These are phyloP conservation scores for Natator depressus DNA, from an alignment of 2,113 vertebrate species.

Conservation along the genomic window DNA sequence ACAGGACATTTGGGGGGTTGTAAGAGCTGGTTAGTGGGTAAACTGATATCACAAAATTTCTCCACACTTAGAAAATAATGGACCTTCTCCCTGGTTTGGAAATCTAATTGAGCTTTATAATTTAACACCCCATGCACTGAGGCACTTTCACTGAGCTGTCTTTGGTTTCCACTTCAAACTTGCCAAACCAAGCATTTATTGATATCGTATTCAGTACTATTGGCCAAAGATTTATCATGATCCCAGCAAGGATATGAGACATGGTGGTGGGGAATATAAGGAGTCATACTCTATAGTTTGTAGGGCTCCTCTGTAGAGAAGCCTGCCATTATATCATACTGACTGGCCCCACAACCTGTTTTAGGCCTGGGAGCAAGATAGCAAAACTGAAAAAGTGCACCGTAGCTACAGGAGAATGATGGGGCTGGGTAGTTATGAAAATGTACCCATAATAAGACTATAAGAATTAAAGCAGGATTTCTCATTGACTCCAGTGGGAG, in stretches of 20 bases:
- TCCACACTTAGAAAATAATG: not conserved
- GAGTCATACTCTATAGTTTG: not conserved
- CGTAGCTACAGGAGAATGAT: not conserved
- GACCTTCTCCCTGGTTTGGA: not conserved
- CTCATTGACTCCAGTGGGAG: fast-evolving
- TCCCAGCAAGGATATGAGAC: not conserved
- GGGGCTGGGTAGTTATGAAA: not conserved
- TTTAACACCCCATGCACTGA: fast-evolving
- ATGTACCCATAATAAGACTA: not conserved
- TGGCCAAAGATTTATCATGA: not conserved
- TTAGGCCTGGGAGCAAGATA: not conserved
- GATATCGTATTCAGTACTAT: not conserved
- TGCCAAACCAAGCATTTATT: not conserved
- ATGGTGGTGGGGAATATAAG: not conserved
- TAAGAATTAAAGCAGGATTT: not conserved
- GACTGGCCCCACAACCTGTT: not conserved
- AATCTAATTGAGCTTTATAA: not conserved
- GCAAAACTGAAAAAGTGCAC: not conserved
- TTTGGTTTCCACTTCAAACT: not conserved
- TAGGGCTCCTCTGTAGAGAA: not conserved
- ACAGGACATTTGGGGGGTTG: not conserved
- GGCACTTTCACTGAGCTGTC: fast-evolving
- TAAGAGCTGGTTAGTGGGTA: not conserved
- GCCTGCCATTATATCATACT: not conserved
- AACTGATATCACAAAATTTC: not conserved